Evolutionary conservation across 2,113 vertebrate species (phyloP).

Genomic region (Fulica atra): DNA sequence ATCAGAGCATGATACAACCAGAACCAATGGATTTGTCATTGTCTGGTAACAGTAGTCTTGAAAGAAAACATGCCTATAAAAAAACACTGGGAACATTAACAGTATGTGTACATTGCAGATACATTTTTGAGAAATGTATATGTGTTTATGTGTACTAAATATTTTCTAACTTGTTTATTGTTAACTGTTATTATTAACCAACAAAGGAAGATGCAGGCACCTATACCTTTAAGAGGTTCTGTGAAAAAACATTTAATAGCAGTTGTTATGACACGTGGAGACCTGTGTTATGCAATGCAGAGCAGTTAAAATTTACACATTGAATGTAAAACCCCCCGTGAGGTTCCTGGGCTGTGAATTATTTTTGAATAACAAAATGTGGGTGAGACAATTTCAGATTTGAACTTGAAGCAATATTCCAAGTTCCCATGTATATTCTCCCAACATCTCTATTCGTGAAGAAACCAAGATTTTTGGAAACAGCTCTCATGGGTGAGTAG

Average conservation of each 20-base stretch:
- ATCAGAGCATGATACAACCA: neutral
- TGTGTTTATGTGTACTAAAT: neutral
- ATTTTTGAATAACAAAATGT: neutral
- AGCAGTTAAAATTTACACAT: neutral
- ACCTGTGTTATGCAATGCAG: neutral
- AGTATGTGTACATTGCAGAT: neutral
- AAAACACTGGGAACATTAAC: neutral
- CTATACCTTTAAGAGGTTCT: neutral
- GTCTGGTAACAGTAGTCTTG: neutral
- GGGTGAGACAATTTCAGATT: neutral
- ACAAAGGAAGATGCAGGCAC: neutral
- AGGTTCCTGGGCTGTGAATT: neutral
- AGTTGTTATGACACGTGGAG: neutral
- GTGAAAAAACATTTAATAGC: neutral
- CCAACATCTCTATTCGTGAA: neutral
- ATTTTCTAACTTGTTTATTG: neutral
- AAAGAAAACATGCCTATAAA: neutral
- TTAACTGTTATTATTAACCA: neutral
- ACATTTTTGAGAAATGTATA: neutral
- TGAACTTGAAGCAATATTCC: neutral
- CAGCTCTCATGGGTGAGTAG: neutral
- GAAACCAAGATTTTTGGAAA: neutral
- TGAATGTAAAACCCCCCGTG: neutral
- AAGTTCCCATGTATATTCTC: neutral
- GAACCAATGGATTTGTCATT: conserved; percentile 17